A percentile compares a stretch with the other conserved stretches of the same genome.
These are phyloP conservation scores for Bungarus multicinctus DNA, from an alignment of 2,113 vertebrate genomes.

Conservation along the genomic window DNA sequence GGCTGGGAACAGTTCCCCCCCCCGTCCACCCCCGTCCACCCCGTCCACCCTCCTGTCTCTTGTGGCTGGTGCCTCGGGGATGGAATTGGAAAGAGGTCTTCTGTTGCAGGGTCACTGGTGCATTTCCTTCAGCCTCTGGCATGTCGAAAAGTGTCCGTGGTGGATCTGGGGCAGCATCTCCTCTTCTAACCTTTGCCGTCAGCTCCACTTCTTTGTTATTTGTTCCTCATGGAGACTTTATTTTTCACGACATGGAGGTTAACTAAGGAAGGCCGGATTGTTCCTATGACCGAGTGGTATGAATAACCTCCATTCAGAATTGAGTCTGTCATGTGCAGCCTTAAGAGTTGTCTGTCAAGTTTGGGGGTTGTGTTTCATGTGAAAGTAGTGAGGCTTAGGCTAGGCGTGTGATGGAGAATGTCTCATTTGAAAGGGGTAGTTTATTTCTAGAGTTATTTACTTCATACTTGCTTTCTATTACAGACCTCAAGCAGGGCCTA, in stretches of 20 bases:
- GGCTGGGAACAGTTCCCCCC: slow-evolving; percentile 65
- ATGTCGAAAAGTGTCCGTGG: slow-evolving; percentile 62
- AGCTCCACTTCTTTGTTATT: slow-evolving; percentile 70
- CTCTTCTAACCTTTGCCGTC: slow-evolving; percentile 77
- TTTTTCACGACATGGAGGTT: slow-evolving; percentile 69
- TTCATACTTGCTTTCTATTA: not conserved
- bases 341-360: slow-evolving; percentile 64
- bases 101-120: slow-evolving; percentile 77
- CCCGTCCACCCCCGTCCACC: too few species aligned
- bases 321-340: slow-evolving; percentile 66
- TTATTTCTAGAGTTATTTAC: not conserved
- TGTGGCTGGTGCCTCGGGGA: slow-evolving; percentile 78
- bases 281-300: slow-evolving; percentile 65
- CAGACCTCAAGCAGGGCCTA: not conserved
- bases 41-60: slow-evolving; percentile 67
- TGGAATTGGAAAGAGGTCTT: slow-evolving; percentile 77
- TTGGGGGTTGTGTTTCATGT: slow-evolving; percentile 36
- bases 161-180: slow-evolving; percentile 73
- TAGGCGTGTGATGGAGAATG: not conserved
- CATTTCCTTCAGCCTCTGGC: slow-evolving; percentile 64
- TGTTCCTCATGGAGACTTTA: slow-evolving; percentile 64
- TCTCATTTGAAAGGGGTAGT: not conserved
- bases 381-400: slow-evolving; percentile 43
- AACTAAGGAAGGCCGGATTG: slow-evolving; percentile 68
- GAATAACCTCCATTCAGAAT: slow-evolving; percentile 69